These are phyloP conservation scores for Slavum lentiscoides DNA, from an alignment of 2,888 invertebrate species.

Conservation along the genomic window DNA sequence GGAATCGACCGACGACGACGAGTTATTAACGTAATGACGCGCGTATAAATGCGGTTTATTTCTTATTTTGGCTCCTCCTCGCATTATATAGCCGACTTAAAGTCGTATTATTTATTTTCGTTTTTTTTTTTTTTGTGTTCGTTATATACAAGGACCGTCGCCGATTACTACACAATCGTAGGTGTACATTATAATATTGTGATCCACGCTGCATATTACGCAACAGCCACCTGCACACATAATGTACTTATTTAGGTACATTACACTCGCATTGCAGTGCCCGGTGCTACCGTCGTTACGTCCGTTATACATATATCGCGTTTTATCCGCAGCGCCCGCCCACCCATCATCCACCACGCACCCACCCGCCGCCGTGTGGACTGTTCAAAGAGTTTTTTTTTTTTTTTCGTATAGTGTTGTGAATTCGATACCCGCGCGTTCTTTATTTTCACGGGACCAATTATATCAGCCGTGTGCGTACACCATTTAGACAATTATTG, in stretches of 20 bases:
- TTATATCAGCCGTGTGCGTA: not conserved
- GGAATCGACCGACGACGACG: no score
- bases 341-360: no score
- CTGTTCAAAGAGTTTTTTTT: not conserved
- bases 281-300: not conserved
- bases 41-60: not conserved
- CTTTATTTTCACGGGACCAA: not conserved
- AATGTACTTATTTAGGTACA: not conserved
- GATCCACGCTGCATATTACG: slow-evolving; percentile 21
- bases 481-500: slow-evolving; percentile 20
- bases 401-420: not conserved
- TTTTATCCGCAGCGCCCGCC: not conserved
- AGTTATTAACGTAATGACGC: no score
- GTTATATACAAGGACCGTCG: not conserved
- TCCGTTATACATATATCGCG: not conserved
- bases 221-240: not conserved
- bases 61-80: not conserved
- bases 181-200: no score
- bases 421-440: not conserved
- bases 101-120: slow-evolving; percentile 15
- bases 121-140: not conserved
- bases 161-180: slow-evolving; percentile 28
- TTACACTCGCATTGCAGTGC: not conserved
- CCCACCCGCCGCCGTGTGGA: not conserved
- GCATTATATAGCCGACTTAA: no score